Evolutionary conservation across 2,888 invertebrate genomes (phyloP).

Genomic region (Adineta ricciae): DNA sequence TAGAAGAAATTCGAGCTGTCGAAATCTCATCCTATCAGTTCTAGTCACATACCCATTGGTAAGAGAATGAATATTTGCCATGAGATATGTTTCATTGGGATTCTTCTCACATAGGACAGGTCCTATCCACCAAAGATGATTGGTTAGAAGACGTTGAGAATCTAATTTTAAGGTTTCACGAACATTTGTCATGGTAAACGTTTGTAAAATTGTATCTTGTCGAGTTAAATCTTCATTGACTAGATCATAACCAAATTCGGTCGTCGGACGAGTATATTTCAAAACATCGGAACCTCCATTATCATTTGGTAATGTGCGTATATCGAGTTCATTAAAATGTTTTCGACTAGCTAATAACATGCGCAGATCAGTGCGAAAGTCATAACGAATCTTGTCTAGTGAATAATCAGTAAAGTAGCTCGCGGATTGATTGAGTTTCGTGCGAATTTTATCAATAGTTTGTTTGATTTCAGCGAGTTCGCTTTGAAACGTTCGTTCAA

Average conservation of each 20-base stretch:
- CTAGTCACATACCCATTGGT: background rate
- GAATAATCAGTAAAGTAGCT: background rate
- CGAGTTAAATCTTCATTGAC: background rate
- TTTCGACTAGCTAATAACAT: background rate
- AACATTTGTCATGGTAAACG: background rate
- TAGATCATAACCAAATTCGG: background rate
- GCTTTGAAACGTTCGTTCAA: background rate
- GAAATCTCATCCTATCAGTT: background rate
- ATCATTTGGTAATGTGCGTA: background rate
- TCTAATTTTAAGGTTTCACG: background rate
- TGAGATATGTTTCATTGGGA: background rate
- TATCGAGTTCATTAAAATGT: background rate
- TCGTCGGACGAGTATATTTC: background rate
- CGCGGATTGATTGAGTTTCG: background rate
- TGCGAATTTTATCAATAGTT: background rate
- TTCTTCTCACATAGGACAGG: background rate
- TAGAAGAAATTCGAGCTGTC: background rate
- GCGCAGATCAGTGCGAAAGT: background rate
- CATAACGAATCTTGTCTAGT: background rate
- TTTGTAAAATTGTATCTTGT: background rate
- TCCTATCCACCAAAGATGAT: constrained; percentile 5
- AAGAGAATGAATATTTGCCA: background rate
- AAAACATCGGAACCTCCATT: background rate
- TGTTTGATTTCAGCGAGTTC: background rate
- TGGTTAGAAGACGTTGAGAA: background rate